Conservation (phyloP, 2,797 vertebrate species). For the Pachyuromys duprasi region DNA sequence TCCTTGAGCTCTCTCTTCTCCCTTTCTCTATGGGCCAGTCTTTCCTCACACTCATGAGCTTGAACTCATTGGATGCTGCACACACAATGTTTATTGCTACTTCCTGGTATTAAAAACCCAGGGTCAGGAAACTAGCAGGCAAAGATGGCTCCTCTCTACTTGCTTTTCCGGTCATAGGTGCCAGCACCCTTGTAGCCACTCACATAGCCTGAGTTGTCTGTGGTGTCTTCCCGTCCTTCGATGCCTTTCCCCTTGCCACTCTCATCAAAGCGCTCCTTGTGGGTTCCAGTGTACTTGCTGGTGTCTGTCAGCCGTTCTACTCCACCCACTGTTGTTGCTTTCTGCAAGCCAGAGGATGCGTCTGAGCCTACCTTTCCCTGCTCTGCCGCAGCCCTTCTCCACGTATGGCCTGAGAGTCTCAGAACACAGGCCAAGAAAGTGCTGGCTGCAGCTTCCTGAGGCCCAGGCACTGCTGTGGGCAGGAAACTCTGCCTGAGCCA, state of each 20-base stretch:
- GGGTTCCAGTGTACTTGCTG: conserved; percentile 94
- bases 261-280: conserved; percentile 94
- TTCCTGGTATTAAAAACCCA: not conserved
- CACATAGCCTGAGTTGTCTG: conserved; percentile 92
- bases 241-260: conserved; percentile 94
- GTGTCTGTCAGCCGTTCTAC: conserved; percentile 92
- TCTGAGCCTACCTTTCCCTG: not conserved
- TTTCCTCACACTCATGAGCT: not conserved
- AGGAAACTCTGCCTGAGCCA: conserved; percentile 13
- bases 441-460: not conserved
- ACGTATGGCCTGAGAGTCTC: not conserved
- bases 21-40: too few species aligned
- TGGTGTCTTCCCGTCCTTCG: conserved; percentile 90
- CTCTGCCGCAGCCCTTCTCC: not conserved
- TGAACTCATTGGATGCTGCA: conserved; percentile 37
- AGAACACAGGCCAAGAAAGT: not conserved
- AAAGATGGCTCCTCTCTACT: conserved; percentile 18
- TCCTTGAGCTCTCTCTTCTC: not conserved
- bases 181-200: conserved; percentile 94
- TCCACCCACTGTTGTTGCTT: conserved; percentile 86
- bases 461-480: not conserved
- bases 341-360: conserved; percentile 83
- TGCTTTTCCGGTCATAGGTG: conserved; percentile 90
- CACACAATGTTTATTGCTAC: conserved; percentile 75
- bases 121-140: not conserved